Conservation (phyloP, 2,113 vertebrate genomes). For the Pangasianodon hypophthalmus region DNA sequence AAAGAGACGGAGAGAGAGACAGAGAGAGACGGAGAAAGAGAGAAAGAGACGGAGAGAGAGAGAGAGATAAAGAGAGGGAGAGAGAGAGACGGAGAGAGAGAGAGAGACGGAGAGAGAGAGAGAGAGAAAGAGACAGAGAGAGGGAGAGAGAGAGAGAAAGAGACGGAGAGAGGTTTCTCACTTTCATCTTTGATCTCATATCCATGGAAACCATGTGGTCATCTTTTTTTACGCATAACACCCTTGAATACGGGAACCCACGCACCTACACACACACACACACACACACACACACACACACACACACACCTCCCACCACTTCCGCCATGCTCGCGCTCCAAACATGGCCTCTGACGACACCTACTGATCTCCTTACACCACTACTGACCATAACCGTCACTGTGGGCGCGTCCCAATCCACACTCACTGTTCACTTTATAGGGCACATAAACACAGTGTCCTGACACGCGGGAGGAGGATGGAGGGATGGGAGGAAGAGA, state of each 20-base stretch:
- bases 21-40: neutral
- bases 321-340: neutral
- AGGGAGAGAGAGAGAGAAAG: neutral
- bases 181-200: conserved; percentile 51
- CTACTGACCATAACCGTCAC: neutral
- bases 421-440: neutral
- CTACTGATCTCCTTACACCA: neutral
- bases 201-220: conserved; percentile 55
- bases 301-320: conserved; percentile 26
- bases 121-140: neutral
- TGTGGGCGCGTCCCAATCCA: neutral
- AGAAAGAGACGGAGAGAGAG: neutral
- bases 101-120: neutral
- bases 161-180: neutral
- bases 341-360: conserved; percentile 12
- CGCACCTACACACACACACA: neutral
- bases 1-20: neutral
- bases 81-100: neutral
- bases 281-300: conserved; percentile 15
- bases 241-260: conserved; percentile 22
- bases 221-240: conserved; percentile 22
- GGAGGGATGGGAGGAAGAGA: neutral
- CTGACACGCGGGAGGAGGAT: neutral
- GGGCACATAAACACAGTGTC: neutral
- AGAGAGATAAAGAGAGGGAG: neutral